Evolutionary conservation across 1,140 invertebrate species (phyloP), one percentile per base, ranked within the genome.

Genomic region (Drosophila chauvacae): DNA sequence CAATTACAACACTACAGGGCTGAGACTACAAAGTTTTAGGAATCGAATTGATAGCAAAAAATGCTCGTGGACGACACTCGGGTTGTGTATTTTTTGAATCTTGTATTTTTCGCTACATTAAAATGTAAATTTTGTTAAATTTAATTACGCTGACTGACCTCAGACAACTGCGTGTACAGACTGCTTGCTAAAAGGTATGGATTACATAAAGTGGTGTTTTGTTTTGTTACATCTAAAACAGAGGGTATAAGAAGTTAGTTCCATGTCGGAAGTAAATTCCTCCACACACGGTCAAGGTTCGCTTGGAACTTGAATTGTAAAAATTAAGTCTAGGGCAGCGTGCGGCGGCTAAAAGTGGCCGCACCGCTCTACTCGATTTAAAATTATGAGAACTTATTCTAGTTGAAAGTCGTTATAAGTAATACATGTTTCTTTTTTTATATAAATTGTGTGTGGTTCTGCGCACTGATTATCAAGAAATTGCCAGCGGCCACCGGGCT

Each of bases 401-500:
- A 87, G 68, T 70, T 70, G 82, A 88, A 80, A 77, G 64, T 79
- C 58, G 50, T 87, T 78, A 78, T 59, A 68, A 39, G 71, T 86
- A 86, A 88, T 86, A 86, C 84, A 86, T 70, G 69, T 61, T 58
- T 41, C 3, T 23, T 55, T 55, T 50, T 58, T 68, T 47, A 60
- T 73, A 61, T 63, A 71, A 51, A 70, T 66, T 86, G 61, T 77
- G 62, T 62, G 53, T 39, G 53, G 61, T 62, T 83, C 87, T 84
- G 80, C 84, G 80, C 84, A 88, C 77, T 88, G 83, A 87, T 87
- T 88, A 87, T 87, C 84, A 35, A 77, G 77, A 86, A 63, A 76
- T 73, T 59, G 37, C 70, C 37, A 39, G 51, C 79, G 75, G 66
- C 79, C 78, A 65, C 51, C 81, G 51, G 51, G 11, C 63, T 45